A percentile compares a stretch with the other conserved stretches of the same genome.
Evolutionary conservation across 2,113 vertebrate genomes (phyloP).

Genomic region (Neodon shergylaensis): DNA sequence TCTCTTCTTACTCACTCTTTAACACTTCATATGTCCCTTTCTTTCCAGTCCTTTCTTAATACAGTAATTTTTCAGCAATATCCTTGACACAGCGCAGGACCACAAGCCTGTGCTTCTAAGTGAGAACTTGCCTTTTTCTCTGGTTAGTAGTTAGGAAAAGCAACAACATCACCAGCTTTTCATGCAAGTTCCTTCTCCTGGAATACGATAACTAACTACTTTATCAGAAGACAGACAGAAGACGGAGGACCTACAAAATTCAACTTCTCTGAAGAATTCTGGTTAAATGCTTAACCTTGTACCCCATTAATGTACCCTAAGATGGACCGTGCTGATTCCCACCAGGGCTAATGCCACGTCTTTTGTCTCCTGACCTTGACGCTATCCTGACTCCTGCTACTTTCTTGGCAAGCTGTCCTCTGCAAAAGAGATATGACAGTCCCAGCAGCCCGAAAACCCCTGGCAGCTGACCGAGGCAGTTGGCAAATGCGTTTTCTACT

Average conservation of each 20-base stretch:
- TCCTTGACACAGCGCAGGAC: background rate
- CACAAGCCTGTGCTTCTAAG: background rate
- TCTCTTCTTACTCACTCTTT: background rate
- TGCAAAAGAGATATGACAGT: conserved; percentile 53
- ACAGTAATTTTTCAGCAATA: background rate
- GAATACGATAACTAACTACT: background rate
- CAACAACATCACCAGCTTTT: background rate
- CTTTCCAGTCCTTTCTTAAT: background rate
- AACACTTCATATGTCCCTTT: background rate
- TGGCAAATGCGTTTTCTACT: conserved; percentile 62
- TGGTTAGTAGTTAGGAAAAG: background rate
- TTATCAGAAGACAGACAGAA: background rate
- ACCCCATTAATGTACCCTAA: background rate
- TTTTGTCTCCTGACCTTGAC: conserved; percentile 66
- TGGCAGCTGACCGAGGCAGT: conserved; percentile 60
- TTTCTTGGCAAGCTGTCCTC: conserved; percentile 62
- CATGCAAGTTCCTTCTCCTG: background rate
- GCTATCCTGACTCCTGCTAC: conserved; percentile 49
- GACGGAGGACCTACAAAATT: background rate
- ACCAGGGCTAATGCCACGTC: background rate
- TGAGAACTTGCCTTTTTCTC: background rate
- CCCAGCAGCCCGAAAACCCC: conserved; percentile 58
- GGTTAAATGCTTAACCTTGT: background rate
- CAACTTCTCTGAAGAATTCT: background rate
- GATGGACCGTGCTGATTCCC: conserved; percentile 21